Evolutionary conservation across 2,797 vertebrate species (phyloP), one percentile per base, ranked within the genome.

Genomic region (Acipenser transmontanus): DNA sequence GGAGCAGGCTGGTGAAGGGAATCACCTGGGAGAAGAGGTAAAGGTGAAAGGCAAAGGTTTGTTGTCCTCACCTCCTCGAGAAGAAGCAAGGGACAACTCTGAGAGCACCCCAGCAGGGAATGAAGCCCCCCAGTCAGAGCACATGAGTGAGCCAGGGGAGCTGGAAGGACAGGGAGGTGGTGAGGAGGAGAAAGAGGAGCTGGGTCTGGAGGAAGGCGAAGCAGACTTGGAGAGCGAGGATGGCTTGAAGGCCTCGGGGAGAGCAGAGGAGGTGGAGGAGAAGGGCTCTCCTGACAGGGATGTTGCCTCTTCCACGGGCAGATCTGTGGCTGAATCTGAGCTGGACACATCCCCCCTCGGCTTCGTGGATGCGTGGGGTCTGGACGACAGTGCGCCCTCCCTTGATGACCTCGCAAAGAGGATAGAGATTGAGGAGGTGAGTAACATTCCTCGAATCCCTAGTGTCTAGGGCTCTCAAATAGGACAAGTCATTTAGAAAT

Each of bases 341-440:
- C 81, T 69, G 76, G 81, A 54, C 8, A 9, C 8, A 8, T 54
- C 74, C 0, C 85, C 87, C 64, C 86, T 78, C 8, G 82, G 70
- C 62, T 88, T 92, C 12, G 84, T 89, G 67, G 93, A 93, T 75
- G 86, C 80, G 72, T 84, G 80, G 72, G 77, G 90, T 72, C 82
- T 91, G 7, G 92, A 93, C 65, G 93, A 94, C 1, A 82, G 87
- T 61, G 89, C 88, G 68, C 87, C 91, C 70, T 95, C 93, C 59
- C 92, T 93, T 63, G 94, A 97, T 74, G 93, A 95, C 72, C 90
- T 96, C 76, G 93, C 89, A 74, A 94, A 91, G 72, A 91, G 91
- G 73, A 95, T 95, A 80, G 79, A 92, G 80, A 85, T 91, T 70
- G 90, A 94, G 63, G 94, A 93, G 94, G 97, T 98, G 82, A 85